Base-by-base conservation (phyloP, 2,797 vertebrate genomes). In the Alectoris magna region DNA sequence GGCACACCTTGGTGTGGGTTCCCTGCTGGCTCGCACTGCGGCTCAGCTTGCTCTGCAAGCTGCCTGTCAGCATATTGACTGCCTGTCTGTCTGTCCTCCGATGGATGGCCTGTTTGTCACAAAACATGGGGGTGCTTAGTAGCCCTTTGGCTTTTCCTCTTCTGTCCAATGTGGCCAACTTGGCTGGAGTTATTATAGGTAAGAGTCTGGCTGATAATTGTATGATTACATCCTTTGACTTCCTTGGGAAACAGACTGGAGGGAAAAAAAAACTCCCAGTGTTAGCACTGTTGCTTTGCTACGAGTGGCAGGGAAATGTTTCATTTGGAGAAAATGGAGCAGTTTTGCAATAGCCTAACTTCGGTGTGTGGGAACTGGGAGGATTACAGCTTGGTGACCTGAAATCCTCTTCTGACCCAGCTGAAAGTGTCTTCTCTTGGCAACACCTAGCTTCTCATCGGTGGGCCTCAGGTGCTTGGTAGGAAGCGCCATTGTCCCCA, bases 131-230 rank as follows among this genome's bases (percentile, higher is more conserved):
- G 56, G 82, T 92, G 84, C 44, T 43, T 84, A 71, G 39, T 56
- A 86, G n/a, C 64, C 89, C 44, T 82, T 83, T 94, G 88, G 68
- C 88, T 70, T 96, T 93, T 93, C 67, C 91, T 88, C 64, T 92
- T 88, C 90, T 64, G 51, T 59, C 64, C 86, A 83, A 41, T 76
- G 90, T 74, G 31, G 71, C 34, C 88, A 43, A 93, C 76, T 73
- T 62, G 31, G 70, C 68, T 83, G 75, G 84, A 91, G 60, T 76
- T 94, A 73, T 27, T 88, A 56, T 77, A 90, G 88, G 83, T 88
- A 76, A 70, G 69, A 88, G 59, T 19, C 22, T 34, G 68, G 38
- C 59, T 75, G 70, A 38, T 78, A 80, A 43, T 7, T 68, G 12
- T 59, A 68, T 66, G 58, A 62, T 93, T 72, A 66, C 23, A 88